A percentile compares a stretch with the other conserved stretches of the same genome.
phyloP scores from a whole-genome alignment of 2,888 invertebrate genomes.

The Boloria euphrosyne region DNA sequence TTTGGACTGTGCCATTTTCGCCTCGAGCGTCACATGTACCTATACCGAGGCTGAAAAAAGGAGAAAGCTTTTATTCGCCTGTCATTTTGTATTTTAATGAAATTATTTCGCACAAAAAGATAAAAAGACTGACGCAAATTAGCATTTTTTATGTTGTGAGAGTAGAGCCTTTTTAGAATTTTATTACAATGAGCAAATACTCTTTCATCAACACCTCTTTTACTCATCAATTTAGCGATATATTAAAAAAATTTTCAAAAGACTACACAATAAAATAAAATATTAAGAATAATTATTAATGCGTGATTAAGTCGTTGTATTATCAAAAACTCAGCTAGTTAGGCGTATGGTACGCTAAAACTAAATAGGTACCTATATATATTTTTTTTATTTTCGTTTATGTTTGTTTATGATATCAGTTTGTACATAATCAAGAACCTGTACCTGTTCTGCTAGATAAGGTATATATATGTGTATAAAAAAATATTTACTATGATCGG shows the following conservation, averaged over 20 bases:
- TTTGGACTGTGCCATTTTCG: constrained; percentile 77
- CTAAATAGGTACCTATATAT: too few species aligned
- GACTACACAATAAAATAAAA: neutral
- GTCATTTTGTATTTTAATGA: constrained; percentile 76
- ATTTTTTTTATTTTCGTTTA: too few species aligned
- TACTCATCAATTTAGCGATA: neutral
- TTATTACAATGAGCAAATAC: constrained; percentile 21
- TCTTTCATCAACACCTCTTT: constrained; percentile 18
- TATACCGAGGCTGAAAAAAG: constrained; percentile 62
- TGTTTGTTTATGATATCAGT: too few species aligned
- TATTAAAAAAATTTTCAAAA: neutral
- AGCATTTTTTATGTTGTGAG: constrained; percentile 67
- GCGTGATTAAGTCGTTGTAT: too few species aligned
- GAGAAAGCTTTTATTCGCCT: constrained; percentile 70
- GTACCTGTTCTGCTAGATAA: too few species aligned
- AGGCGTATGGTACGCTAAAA: too few species aligned
- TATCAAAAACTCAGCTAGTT: too few species aligned
- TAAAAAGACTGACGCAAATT: constrained; percentile 65
- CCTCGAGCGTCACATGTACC: constrained; percentile 72
- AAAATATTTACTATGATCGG: too few species aligned
- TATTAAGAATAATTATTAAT: too few species aligned
- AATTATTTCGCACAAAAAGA: constrained; percentile 65
- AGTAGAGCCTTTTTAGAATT: constrained; percentile 50
- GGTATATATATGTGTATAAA: too few species aligned
- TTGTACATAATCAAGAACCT: too few species aligned